Evolutionary conservation across 1,140 invertebrate species (phyloP).

Genomic region (Drosophila guanche): DNA sequence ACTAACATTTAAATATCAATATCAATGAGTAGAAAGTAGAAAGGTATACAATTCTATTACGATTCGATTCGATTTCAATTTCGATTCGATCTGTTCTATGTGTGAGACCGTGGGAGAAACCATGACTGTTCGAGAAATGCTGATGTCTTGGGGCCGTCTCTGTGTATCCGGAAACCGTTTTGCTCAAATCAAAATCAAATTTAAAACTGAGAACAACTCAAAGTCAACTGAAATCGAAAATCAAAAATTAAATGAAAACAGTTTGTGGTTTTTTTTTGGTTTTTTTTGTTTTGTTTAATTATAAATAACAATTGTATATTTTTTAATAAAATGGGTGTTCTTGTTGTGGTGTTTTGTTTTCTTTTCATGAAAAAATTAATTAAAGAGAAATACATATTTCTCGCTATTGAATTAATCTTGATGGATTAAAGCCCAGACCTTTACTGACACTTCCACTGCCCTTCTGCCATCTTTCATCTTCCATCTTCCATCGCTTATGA

Average conservation of each 20-base stretch:
- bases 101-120: conserved; percentile 64
- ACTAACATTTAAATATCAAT: background rate
- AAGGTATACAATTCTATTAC: conserved; percentile 23
- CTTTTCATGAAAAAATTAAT: conserved; percentile 42
- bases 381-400: conserved; percentile 48
- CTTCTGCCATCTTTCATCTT: background rate
- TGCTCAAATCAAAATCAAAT: conserved; percentile 13
- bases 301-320: conserved; percentile 83
- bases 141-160: conserved; percentile 12
- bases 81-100: conserved; percentile 33
- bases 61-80: conserved; percentile 15
- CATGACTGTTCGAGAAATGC: conserved; percentile 49
- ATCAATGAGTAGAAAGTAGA: conserved; percentile 16
- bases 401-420: conserved; percentile 39
- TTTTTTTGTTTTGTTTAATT: conserved; percentile 76
- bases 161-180: conserved; percentile 40
- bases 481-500: background rate
- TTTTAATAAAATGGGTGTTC: conserved; percentile 77
- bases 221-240: conserved; percentile 24
- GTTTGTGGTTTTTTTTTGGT: conserved; percentile 53
- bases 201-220: conserved; percentile 2
- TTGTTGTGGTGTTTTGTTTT: conserved; percentile 57
- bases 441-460: conserved; percentile 13
- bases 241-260: conserved; percentile 69
- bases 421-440: conserved; percentile 38